Conservation (phyloP, 2,113 vertebrate species). For the Psophia crepitans region DNA sequence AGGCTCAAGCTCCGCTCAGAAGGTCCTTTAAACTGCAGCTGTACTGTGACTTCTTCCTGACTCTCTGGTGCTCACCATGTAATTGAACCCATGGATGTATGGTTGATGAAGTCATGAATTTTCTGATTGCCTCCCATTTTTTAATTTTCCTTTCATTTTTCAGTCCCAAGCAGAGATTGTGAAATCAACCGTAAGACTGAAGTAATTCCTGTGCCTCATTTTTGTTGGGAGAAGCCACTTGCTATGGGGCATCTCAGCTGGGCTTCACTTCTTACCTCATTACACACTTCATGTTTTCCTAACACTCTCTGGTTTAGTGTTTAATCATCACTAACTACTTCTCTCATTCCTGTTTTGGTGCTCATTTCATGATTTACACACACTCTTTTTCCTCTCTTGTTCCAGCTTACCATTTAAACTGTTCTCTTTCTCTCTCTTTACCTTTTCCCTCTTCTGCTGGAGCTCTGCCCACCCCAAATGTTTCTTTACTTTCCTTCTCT, state of each 20-base stretch:
- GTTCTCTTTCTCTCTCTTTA: neutral
- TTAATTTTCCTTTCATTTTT: neutral
- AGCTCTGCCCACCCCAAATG: neutral
- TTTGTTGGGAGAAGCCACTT: neutral
- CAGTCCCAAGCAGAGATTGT: neutral
- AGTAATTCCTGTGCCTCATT: neutral
- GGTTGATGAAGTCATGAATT: neutral
- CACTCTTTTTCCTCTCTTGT: neutral
- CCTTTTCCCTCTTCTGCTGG: neutral
- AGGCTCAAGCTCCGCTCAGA: neutral
- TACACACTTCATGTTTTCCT: neutral
- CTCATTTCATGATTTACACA: neutral
- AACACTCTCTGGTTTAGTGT: neutral
- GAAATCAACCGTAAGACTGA: slow-evolving; percentile 20
- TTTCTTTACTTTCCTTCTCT: neutral
- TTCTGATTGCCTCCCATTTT: neutral
- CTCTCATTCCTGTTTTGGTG: neutral
- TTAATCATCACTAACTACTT: neutral
- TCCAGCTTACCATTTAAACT: neutral
- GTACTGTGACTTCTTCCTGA: neutral
- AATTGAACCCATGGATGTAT: neutral
- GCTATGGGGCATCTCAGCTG: neutral
- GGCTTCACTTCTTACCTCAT: neutral
- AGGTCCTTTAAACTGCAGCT: neutral
- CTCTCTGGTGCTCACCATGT: neutral